Conservation (phyloP, 1,140 invertebrate species). For the Chelonus insularis region DNA sequence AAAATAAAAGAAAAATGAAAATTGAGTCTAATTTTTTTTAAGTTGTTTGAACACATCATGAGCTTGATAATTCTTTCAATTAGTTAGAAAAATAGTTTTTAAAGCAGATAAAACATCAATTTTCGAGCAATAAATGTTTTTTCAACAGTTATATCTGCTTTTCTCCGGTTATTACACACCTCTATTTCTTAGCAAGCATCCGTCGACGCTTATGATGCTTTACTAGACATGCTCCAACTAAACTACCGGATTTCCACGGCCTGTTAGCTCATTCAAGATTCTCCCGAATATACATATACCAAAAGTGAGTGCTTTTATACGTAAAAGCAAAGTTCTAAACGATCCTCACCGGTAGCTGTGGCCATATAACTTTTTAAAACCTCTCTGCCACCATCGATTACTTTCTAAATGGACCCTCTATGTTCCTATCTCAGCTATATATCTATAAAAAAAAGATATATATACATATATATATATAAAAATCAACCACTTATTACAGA, state of each 20-base stretch:
- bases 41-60: no score
- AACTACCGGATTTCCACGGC: slow-evolving; percentile 14
- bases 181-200: background rate
- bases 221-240: slow-evolving; percentile 6
- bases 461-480: no score
- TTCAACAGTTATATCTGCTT: no score
- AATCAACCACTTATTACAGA: no score
- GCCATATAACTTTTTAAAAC: slow-evolving; percentile 32
- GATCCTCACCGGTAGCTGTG: slow-evolving; percentile 12
- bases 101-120: no score
- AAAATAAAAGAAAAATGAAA: no score
- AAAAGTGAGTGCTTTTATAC: slow-evolving; percentile 14
- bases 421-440: slow-evolving; percentile 1
- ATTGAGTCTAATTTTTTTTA: no score
- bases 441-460: no score
- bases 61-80: no score
- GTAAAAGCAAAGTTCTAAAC: slow-evolving; percentile 32
- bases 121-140: no score
- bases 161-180: no score
- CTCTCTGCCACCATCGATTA: slow-evolving; percentile 9
- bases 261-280: slow-evolving; percentile 22
- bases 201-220: slow-evolving; percentile 21
- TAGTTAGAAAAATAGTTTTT: no score
- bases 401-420: slow-evolving; percentile 1
- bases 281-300: slow-evolving; percentile 20